phyloP scores from a whole-genome alignment of 2,113 vertebrate genomes.

The Epinephelus moara region DNA sequence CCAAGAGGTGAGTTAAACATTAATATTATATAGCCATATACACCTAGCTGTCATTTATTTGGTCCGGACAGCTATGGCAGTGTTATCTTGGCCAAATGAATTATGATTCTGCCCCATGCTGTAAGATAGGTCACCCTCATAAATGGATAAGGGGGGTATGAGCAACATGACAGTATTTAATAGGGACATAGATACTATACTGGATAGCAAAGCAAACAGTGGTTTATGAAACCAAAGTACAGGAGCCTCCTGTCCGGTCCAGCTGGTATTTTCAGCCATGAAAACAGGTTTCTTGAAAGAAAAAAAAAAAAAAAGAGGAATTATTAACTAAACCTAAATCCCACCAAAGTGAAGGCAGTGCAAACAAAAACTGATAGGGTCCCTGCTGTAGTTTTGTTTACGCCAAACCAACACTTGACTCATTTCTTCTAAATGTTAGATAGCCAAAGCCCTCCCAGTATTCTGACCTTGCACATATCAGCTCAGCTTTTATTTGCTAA shows the following conservation, averaged over 20 bases:
- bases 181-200: slow-evolving; percentile 15
- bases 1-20: slow-evolving; percentile 54
- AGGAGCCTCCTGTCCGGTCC: neutral
- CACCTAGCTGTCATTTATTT: slow-evolving; percentile 1
- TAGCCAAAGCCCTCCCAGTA: neutral
- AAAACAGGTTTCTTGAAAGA: neutral
- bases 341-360: neutral
- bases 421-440: slow-evolving; percentile 24
- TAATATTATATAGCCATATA: slow-evolving; percentile 23
- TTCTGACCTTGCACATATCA: slow-evolving; percentile 57
- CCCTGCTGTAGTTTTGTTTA: neutral
- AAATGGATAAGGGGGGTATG: slow-evolving; percentile 9
- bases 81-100: slow-evolving; percentile 29
- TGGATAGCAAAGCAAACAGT: slow-evolving; percentile 26
- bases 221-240: too few relatives aligned
- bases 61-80: neutral
- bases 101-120: neutral
- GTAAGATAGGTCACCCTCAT: slow-evolving; percentile 10
- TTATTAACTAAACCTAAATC: neutral
- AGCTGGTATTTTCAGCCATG: neutral
- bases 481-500: slow-evolving; percentile 52
- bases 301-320: neutral
- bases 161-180: slow-evolving; percentile 18
- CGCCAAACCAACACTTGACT: neutral
- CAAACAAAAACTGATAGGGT: slow-evolving; percentile 9